Evolutionary conservation across 2,797 vertebrate genomes (phyloP), one percentile per base, ranked within the genome.

Genomic region (Cyprinella venusta): DNA sequence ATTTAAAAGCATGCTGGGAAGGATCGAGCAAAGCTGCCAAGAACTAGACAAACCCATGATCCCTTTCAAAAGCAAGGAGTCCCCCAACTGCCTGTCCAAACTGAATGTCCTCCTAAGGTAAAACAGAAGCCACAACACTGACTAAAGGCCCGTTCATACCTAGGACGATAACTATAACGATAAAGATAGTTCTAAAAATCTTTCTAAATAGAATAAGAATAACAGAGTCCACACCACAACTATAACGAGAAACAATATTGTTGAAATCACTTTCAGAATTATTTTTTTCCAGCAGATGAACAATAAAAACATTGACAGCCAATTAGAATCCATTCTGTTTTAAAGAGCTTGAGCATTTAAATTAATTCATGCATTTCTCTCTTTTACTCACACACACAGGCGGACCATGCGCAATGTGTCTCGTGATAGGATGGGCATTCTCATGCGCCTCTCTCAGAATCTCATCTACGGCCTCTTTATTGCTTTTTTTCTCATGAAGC

Each of bases 401-500:
- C 95, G 97, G 89, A 94, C 95, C 15, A 88, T 88, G 1, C 94
- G 94, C 86, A 99, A 99, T 90, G 88, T 98, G 40, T 94, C 94
- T 87, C 94, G 97, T 91, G 95, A 99, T 90, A 95, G 96, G 90
- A 95, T 94, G 89, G 97, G 96, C 0, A 90, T 99, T 54, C 85
- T 94, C 59, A 97, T 98, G 97, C 96, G 98, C 40, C 95, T 99
- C 48, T 94, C 94, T n/a, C 98, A 99, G 94, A 99, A 99, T 87
- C 87, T 99, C 76, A 93, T 98, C 56, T 96, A 97, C 77, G 95
- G 95, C 21, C 90, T 98, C 81, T 98, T 98, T 36, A 33, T 99
- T 86, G 95, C 95, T 33, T 96, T 98, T 89, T 99, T 96, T 83
- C 92, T 99, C 61, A 95, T 96, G 18, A 93, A 90, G 8, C 88